phyloP scores from a whole-genome alignment of 2,888 invertebrate genomes.

The Trypoxylon attenuatum region DNA sequence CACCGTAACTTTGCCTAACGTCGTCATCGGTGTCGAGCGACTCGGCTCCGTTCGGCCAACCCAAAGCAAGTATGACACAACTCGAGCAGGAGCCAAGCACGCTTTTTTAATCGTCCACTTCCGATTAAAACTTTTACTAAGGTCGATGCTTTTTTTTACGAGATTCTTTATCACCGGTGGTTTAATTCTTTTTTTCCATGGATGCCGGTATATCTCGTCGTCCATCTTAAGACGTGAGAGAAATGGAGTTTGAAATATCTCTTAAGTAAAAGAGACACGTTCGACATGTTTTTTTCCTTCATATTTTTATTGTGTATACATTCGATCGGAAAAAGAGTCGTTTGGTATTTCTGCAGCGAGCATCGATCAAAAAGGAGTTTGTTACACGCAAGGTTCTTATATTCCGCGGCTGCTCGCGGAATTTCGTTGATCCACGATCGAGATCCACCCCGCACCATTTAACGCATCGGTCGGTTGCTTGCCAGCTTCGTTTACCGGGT shows the following conservation, averaged over 20 bases:
- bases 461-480: neutral
- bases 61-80: neutral
- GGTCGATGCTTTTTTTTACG: no score
- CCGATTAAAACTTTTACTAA: conserved; percentile 58
- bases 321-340: no score
- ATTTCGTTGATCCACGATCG: conserved; percentile 34
- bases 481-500: neutral
- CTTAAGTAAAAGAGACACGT: no score
- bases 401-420: conserved; percentile 29
- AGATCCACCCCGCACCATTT: neutral
- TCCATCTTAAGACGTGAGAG: no score
- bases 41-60: neutral
- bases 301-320: no score
- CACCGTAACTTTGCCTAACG: conserved; percentile 28
- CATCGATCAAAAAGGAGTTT: conserved; percentile 33
- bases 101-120: conserved; percentile 20
- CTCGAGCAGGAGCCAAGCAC: no score
- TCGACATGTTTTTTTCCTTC: no score
- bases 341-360: no score
- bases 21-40: conserved; percentile 8
- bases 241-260: no score
- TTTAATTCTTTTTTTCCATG: no score
- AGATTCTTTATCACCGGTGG: no score
- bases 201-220: no score
- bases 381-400: conserved; percentile 36